phyloP scores from a whole-genome alignment of 2,113 vertebrate genomes.

The Arenaria interpres region DNA sequence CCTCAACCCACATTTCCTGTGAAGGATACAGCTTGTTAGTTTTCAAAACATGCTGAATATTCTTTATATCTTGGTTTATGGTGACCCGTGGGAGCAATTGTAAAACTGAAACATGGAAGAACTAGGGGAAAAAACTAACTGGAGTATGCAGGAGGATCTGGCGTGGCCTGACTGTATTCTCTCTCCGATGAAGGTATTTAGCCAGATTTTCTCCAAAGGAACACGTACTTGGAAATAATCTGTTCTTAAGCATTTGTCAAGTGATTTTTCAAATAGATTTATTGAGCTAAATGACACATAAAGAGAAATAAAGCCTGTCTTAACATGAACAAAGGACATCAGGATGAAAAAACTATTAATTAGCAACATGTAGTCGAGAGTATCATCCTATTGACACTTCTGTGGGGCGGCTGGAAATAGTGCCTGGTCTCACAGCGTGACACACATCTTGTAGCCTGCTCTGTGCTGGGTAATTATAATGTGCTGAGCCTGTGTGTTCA shows the following conservation, averaged over 20 bases:
- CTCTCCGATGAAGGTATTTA: not conserved
- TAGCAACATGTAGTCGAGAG: not conserved
- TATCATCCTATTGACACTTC: not conserved
- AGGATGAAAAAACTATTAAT: not conserved
- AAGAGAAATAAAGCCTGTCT: not conserved
- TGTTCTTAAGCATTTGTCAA: not conserved
- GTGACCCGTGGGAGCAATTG: not conserved
- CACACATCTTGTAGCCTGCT: not conserved
- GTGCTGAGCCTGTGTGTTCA: not conserved
- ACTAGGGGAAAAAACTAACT: not conserved
- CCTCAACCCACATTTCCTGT: slow-evolving; percentile 1
- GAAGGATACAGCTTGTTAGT: slow-evolving; percentile 32
- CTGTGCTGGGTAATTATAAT: not conserved
- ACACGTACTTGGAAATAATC: not conserved
- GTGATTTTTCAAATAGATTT: not conserved
- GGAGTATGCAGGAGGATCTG: not conserved
- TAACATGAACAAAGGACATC: not conserved
- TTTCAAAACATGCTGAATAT: slow-evolving; percentile 48
- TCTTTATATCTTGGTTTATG: slow-evolving; percentile 20
- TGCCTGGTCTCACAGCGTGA: not conserved
- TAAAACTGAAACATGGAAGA: slow-evolving; percentile 1
- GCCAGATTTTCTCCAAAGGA: not conserved
- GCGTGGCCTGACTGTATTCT: not conserved
- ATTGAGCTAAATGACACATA: not conserved
- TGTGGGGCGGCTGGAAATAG: not conserved